Conservation (phyloP, 2,797 vertebrate species). For the Anniella stebbinsi region DNA sequence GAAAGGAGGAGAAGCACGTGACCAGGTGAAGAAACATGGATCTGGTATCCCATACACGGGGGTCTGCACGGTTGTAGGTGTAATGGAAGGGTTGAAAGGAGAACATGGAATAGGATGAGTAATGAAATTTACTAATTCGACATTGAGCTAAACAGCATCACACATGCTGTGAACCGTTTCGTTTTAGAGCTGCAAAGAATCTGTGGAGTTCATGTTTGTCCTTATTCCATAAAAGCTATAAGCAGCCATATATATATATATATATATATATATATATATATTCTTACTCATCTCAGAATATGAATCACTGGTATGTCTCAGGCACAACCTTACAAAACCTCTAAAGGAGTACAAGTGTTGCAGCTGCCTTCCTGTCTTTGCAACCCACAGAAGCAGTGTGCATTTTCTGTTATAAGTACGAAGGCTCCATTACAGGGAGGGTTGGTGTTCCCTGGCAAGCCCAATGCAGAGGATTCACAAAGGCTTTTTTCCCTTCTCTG, state of each 20-base stretch:
- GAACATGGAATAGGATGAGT: neutral
- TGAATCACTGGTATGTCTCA: constrained; percentile 72
- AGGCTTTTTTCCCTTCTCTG: neutral
- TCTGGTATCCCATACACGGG: neutral
- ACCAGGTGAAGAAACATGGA: neutral
- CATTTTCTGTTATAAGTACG: neutral
- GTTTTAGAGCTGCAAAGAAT: constrained; percentile 60
- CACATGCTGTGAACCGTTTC: constrained; percentile 49
- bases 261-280: constrained; percentile 47
- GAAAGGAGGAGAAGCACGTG: neutral
- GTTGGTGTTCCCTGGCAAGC: constrained; percentile 33
- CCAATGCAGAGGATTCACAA: neutral
- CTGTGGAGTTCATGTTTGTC: constrained; percentile 56
- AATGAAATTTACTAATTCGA: constrained; percentile 42
- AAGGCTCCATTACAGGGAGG: fast-evolving
- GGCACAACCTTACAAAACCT: constrained; percentile 67
- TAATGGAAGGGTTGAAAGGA: neutral
- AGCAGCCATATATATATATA: constrained; percentile 51
- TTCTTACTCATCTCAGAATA: constrained; percentile 68
- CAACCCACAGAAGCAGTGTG: constrained; percentile 40
- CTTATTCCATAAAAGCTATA: constrained; percentile 60
- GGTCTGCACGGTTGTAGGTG: neutral
- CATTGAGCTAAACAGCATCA: constrained; percentile 43
- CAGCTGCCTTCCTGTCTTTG: constrained; percentile 60
- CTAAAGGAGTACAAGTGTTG: constrained; percentile 66